Conservation (phyloP, 2,888 invertebrate species). For the Eudemis profundana region DNA sequence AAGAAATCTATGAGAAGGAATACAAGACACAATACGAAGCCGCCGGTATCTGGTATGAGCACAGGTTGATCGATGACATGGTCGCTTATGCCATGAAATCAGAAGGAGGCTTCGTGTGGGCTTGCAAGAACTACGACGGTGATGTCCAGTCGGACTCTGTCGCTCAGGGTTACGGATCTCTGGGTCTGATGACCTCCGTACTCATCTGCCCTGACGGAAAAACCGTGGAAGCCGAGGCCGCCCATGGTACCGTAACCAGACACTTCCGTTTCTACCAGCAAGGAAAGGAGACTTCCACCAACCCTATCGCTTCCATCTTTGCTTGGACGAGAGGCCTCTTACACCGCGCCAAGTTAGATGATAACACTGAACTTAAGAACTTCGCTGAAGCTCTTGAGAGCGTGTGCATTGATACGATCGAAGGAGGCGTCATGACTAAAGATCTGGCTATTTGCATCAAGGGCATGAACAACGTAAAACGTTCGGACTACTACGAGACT, state of each 20-base stretch:
- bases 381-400: slow-evolving; percentile 95
- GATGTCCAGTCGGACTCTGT: slow-evolving; percentile 99
- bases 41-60: slow-evolving; percentile 98
- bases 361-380: slow-evolving; percentile 89
- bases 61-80: slow-evolving; percentile 99
- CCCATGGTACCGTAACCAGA: slow-evolving; percentile 98
- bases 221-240: slow-evolving; percentile 99
- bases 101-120: slow-evolving; percentile 99
- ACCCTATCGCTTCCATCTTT: slow-evolving; percentile 99
- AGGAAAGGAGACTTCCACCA: slow-evolving; percentile 99
- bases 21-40: slow-evolving; percentile 95
- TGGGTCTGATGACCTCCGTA: slow-evolving; percentile 99
- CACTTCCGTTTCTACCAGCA: slow-evolving; percentile 95
- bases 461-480: slow-evolving; percentile 91
- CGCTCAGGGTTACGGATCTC: slow-evolving; percentile 97
- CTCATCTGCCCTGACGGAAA: slow-evolving; percentile 98
- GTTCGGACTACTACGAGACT: slow-evolving; percentile 97
- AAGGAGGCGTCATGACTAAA: slow-evolving; percentile 98
- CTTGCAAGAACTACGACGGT: slow-evolving; percentile 99
- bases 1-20: slow-evolving; percentile 95
- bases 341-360: slow-evolving; percentile 97
- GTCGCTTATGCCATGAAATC: slow-evolving; percentile 99
- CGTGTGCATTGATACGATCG: slow-evolving; percentile 97
- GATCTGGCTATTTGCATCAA: slow-evolving; percentile 99
- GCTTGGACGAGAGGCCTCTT: slow-evolving; percentile 98